phyloP scores from a whole-genome alignment of 2,888 invertebrate genomes.

The Conchocele bisecta region DNA sequence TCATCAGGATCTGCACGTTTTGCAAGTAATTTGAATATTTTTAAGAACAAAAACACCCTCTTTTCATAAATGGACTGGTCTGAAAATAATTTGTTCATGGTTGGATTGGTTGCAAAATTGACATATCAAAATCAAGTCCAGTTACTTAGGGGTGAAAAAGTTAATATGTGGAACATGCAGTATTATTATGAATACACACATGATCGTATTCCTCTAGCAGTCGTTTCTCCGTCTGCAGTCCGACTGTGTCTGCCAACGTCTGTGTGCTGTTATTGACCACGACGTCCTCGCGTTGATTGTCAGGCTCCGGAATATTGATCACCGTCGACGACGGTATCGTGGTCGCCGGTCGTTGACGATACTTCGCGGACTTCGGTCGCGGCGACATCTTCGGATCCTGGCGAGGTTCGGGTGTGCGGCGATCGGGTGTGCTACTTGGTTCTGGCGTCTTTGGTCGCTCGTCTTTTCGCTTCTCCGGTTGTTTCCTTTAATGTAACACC shows the following conservation, averaged over 20 bases:
- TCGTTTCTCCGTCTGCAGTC: constrained; percentile 73
- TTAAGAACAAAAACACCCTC: too few species aligned
- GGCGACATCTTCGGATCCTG: constrained; percentile 45
- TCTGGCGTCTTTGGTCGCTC: constrained; percentile 16
- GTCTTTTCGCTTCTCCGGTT: constrained; percentile 8
- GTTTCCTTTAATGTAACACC: constrained; percentile 11
- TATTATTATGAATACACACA: constrained; percentile 56
- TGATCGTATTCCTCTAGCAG: constrained; percentile 74
- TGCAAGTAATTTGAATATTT: too few species aligned
- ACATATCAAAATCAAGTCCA: too few species aligned
- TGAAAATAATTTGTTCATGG: too few species aligned
- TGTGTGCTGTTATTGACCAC: constrained; percentile 63
- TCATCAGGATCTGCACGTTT: too few species aligned
- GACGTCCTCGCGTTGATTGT: constrained; percentile 61
- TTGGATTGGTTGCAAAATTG: too few species aligned
- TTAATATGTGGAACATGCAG: too few species aligned
- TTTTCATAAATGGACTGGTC: too few species aligned
- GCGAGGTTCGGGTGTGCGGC: constrained; percentile 30
- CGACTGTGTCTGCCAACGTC: constrained; percentile 66
- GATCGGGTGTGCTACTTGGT: too few species aligned
- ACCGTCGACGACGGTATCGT: constrained; percentile 55
- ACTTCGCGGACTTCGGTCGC: constrained; percentile 55
- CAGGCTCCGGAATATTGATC: constrained; percentile 65
- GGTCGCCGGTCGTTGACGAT: constrained; percentile 21
- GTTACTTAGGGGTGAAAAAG: too few species aligned